Percentiles rank a stretch among this genome's conserved stretches.
Evolutionary conservation across 2,888 invertebrate species (phyloP).

Genomic region (Lissonota sp.): DNA sequence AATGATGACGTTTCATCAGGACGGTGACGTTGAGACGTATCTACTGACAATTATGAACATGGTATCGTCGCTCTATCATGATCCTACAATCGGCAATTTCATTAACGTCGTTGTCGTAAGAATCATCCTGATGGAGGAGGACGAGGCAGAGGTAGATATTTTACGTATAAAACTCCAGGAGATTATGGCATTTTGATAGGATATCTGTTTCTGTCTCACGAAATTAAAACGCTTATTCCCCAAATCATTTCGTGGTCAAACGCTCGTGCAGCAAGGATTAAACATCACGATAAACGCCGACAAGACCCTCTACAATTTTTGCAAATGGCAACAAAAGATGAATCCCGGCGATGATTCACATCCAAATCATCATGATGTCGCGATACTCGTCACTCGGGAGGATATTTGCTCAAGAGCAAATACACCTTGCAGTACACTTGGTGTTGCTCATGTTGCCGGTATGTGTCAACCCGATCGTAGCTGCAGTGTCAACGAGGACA

Average conservation of each 20-base stretch:
- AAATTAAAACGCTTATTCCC: background rate
- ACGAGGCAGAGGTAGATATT: slow-evolving; percentile 84
- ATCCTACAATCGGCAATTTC: slow-evolving; percentile 95
- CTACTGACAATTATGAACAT: slow-evolving; percentile 97
- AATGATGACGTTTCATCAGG: slow-evolving; percentile 94
- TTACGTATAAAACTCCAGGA: no score
- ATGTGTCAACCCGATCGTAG: slow-evolving; percentile 87
- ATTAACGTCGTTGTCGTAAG: slow-evolving; percentile 95
- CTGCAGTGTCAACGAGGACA: slow-evolving; percentile 89
- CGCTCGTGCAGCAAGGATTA: slow-evolving; percentile 85
- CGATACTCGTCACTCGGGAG: slow-evolving; percentile 91
- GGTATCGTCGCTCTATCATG: slow-evolving; percentile 93
- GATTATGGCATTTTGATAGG: no score
- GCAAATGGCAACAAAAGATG: slow-evolving; percentile 88
- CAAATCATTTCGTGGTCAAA: slow-evolving; percentile 3
- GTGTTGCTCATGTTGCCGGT: slow-evolving; percentile 88
- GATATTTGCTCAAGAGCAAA: slow-evolving; percentile 85
- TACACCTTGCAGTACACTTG: slow-evolving; percentile 86
- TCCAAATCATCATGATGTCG: slow-evolving; percentile 96
- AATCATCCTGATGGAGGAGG: slow-evolving; percentile 91
- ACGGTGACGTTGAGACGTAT: slow-evolving; percentile 93
- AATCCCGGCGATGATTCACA: slow-evolving; percentile 91
- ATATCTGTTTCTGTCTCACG: background rate
- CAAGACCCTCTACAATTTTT: slow-evolving; percentile 92
- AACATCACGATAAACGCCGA: slow-evolving; percentile 93